Percentiles rank a stretch among this genome's conserved stretches.
These are phyloP conservation scores for Caenorhabditis macrosperma DNA, from an alignment of 2,888 invertebrate species.

Conservation along the genomic window DNA sequence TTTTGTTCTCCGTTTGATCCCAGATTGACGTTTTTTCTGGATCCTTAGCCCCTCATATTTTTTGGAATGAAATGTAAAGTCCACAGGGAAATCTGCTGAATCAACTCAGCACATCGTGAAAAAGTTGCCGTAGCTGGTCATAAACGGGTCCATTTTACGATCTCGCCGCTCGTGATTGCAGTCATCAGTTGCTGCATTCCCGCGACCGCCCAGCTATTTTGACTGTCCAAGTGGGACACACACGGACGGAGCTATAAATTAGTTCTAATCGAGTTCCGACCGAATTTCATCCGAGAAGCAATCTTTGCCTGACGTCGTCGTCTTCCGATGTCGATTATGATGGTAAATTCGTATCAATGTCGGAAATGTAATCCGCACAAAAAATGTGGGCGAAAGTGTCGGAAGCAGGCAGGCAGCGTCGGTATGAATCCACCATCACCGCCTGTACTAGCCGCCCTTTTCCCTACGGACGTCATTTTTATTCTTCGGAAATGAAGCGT, in stretches of 20 bases:
- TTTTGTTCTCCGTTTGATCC: background rate
- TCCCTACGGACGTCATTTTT: too few species aligned
- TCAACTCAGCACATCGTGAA: conserved; percentile 48
- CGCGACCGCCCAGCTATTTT: conserved; percentile 39
- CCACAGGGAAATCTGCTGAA: too few species aligned
- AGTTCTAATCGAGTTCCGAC: conserved; percentile 22
- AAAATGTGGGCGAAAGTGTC: conserved; percentile 35
- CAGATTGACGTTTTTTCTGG: background rate
- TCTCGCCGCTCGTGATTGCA: conserved; percentile 49
- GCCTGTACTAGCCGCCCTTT: conserved; percentile 16
- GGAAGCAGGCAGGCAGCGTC: too few species aligned
- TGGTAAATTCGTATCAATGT: conserved; percentile 51
- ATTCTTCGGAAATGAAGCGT: conserved; percentile 44
- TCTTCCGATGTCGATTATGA: conserved; percentile 25
- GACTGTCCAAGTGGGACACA: conserved; percentile 20
- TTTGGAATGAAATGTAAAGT: too few species aligned
- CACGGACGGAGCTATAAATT: conserved; percentile 34
- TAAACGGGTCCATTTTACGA: conserved; percentile 53
- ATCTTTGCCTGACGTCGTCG: background rate
- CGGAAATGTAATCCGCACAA: conserved; percentile 40
- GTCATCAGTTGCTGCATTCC: conserved; percentile 36
- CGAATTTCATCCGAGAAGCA: conserved; percentile 1
- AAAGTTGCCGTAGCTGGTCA: conserved; percentile 23
- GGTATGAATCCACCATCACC: too few species aligned
- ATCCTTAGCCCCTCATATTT: too few species aligned